Percentiles rank a stretch among this genome's conserved stretches.
These are phyloP conservation scores for Mythimna pallens DNA, from an alignment of 2,888 invertebrate genomes.

Conservation along the genomic window DNA sequence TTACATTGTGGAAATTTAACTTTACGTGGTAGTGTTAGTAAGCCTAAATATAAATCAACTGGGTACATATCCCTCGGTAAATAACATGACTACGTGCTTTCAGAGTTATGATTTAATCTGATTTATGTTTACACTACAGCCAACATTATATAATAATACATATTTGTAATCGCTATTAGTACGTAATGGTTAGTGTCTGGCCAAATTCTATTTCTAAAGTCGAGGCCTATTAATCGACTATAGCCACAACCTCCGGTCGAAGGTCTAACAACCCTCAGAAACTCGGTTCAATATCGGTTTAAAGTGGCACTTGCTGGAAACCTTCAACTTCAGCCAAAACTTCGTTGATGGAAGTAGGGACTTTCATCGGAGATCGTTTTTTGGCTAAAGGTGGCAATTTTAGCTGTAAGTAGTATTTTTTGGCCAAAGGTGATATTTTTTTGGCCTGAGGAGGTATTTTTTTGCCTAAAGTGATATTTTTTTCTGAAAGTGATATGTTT, in stretches of 20 bases:
- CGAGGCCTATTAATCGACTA: neutral
- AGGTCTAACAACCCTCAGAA: neutral
- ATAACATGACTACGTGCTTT: constrained; percentile 53
- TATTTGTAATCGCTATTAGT: constrained; percentile 10
- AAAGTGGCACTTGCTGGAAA: neutral
- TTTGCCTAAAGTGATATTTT: no score
- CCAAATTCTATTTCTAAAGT: neutral
- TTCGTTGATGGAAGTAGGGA: no score
- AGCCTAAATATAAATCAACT: constrained; percentile 52
- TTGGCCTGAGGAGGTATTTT: no score
- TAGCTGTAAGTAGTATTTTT: no score
- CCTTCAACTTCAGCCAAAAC: no score
- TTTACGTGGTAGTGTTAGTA: constrained; percentile 21
- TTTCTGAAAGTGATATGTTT: no score
- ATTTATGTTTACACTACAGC: constrained; percentile 50
- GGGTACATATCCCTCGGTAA: constrained; percentile 40
- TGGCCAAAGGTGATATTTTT: no score
- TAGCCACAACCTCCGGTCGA: no score
- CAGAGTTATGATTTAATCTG: constrained; percentile 54
- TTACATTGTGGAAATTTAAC: constrained; percentile 37
- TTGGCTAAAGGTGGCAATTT: no score
- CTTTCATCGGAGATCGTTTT: no score
- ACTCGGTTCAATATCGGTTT: neutral
- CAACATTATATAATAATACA: constrained; percentile 6
- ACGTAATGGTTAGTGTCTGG: constrained; percentile 13